Evolutionary conservation across 2,797 vertebrate species (phyloP).

Genomic region (Caiman crocodilus): DNA sequence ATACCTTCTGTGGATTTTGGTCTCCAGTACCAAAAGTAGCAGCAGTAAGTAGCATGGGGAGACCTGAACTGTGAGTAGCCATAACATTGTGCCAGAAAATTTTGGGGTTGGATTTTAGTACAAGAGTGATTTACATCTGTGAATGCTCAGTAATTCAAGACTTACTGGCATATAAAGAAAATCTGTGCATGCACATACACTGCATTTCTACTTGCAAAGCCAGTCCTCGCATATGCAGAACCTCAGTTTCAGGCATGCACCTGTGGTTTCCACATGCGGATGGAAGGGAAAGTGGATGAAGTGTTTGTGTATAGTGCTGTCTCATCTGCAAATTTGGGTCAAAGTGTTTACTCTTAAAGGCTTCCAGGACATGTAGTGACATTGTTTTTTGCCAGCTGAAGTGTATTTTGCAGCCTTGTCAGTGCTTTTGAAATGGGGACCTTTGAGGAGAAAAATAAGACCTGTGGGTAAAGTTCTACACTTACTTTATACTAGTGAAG

Average conservation of each 20-base stretch:
- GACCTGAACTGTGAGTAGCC: fast-evolving
- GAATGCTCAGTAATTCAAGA: background rate
- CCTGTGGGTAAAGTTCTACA: no score
- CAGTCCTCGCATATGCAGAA: background rate
- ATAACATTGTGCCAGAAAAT: no score
- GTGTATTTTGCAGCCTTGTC: background rate
- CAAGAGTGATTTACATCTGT: background rate
- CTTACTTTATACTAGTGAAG: background rate
- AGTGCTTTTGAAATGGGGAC: background rate
- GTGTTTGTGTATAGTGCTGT: no score
- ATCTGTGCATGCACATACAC: fast-evolving
- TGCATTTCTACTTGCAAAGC: background rate
- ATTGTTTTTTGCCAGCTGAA: background rate
- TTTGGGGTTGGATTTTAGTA: background rate
- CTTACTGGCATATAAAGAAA: background rate
- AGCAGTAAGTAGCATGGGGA: fast-evolving
- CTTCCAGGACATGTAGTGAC: background rate
- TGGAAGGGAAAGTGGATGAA: background rate
- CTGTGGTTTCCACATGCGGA: no score
- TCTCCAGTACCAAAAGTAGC: fast-evolving
- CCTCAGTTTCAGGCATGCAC: fast-evolving
- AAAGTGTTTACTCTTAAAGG: background rate
- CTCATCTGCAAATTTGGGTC: background rate
- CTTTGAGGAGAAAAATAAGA: background rate
- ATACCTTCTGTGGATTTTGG: background rate